phyloP scores from a whole-genome alignment of 2,797 vertebrate genomes.

The Parauchenoglanis ngamensis region DNA sequence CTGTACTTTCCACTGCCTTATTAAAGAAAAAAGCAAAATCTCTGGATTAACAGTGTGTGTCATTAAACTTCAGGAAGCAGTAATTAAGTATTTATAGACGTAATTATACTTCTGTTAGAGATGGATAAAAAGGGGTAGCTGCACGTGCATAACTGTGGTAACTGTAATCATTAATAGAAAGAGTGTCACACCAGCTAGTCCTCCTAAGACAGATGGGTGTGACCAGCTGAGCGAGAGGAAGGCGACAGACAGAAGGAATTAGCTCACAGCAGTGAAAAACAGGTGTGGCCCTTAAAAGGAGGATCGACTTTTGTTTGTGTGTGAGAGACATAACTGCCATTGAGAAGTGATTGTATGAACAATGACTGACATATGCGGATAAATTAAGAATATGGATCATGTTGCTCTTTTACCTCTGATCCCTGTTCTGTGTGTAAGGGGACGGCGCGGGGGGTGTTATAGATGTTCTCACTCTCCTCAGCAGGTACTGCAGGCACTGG shows the following conservation, averaged over 20 bases:
- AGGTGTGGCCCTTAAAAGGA: slow-evolving; percentile 73
- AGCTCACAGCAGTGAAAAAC: slow-evolving; percentile 67
- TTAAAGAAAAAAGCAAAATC: slow-evolving; percentile 25
- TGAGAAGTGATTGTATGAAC: neutral
- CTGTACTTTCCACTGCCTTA: slow-evolving; percentile 37
- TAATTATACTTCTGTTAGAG: slow-evolving; percentile 39
- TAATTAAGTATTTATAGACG: slow-evolving; percentile 44
- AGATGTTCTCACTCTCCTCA: slow-evolving; percentile 73
- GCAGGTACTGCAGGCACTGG: slow-evolving; percentile 56
- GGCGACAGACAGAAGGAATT: slow-evolving; percentile 73
- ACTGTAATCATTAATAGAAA: slow-evolving; percentile 53
- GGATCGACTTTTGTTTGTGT: slow-evolving; percentile 31
- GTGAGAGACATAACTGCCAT: slow-evolving; percentile 3
- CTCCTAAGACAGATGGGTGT: slow-evolving; percentile 68
- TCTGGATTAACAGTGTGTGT: slow-evolving; percentile 38
- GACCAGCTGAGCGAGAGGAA: slow-evolving; percentile 69
- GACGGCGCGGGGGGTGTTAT: slow-evolving; percentile 77
- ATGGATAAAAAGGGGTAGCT: slow-evolving; percentile 8
- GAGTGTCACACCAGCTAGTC: slow-evolving; percentile 31
- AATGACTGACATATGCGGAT: neutral
- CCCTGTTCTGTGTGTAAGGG: slow-evolving; percentile 67
- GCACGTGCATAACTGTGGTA: slow-evolving; percentile 17
- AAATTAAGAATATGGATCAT: slow-evolving; percentile 8
- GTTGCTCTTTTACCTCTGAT: slow-evolving; percentile 68
- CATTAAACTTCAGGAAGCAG: slow-evolving; percentile 33